phyloP scores from a whole-genome alignment of 2,888 invertebrate species.

The Myopa tessellatipennis region DNA sequence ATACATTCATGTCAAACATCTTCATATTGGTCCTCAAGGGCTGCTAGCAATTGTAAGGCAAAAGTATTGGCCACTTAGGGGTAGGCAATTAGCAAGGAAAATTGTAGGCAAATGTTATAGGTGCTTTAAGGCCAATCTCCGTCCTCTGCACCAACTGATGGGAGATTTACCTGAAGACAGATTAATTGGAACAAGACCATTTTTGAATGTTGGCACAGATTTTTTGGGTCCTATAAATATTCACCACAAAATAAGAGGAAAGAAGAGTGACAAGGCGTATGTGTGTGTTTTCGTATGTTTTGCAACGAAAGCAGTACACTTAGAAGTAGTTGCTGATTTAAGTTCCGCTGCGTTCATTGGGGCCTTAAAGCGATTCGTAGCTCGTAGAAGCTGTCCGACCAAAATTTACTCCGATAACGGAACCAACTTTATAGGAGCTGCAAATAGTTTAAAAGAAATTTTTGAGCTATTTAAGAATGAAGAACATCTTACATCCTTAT shows the following conservation, averaged over 20 bases:
- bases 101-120: conserved; percentile 30
- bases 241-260: background rate
- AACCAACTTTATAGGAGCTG: no score
- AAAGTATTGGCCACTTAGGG: conserved; percentile 37
- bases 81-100: conserved; percentile 19
- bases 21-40: conserved; percentile 29
- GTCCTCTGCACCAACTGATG: background rate
- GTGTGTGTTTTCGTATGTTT: background rate
- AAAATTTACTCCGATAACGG: no score
- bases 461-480: background rate
- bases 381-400: background rate
- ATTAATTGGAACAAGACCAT: background rate
- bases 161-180: conserved; percentile 10
- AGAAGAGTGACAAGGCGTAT: background rate
- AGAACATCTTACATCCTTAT: background rate
- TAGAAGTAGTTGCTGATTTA: background rate
- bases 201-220: background rate
- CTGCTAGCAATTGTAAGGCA: conserved; percentile 36
- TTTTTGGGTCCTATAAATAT: conserved; percentile 17
- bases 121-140: conserved; percentile 32
- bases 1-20: conserved; percentile 34
- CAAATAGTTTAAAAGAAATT: no score
- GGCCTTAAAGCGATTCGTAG: background rate
- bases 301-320: background rate
- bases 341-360: background rate